These are phyloP conservation scores for Anguilla pacifica DNA, from an alignment of 2,797 vertebrate genomes.

Conservation along the genomic window DNA sequence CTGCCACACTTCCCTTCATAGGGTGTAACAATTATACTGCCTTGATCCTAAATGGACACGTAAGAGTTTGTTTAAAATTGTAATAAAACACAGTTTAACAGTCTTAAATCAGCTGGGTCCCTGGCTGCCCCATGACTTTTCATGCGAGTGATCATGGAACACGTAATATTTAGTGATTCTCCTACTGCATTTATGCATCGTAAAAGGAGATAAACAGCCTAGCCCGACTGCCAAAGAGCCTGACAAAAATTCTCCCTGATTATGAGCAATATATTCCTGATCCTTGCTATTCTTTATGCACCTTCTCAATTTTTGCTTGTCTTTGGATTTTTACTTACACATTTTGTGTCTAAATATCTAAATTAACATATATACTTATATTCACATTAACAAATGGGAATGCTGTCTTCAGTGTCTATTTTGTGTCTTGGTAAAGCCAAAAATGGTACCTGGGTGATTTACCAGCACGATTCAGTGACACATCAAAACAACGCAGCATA, in stretches of 20 bases:
- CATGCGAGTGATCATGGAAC: too few relatives aligned
- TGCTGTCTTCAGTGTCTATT: not conserved
- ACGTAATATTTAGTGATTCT: not conserved
- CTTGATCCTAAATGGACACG: not conserved
- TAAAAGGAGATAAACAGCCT: not conserved
- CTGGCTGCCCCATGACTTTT: not conserved
- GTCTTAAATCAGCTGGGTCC: not conserved
- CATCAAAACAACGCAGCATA: not conserved
- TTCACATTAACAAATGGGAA: conserved; percentile 2
- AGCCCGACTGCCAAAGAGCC: not conserved
- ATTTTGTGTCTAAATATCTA: conserved; percentile 1
- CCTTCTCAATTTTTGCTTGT: conserved; percentile 10
- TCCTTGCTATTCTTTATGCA: conserved; percentile 3
- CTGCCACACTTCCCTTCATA: conserved; percentile 1
- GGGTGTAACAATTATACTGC: not conserved
- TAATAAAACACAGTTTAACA: not conserved
- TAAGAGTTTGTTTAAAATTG: not conserved
- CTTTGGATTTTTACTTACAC: not conserved
- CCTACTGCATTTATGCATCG: not conserved
- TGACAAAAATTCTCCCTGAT: not conserved
- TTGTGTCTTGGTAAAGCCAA: not conserved
- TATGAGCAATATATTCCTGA: not conserved
- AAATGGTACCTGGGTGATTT: not conserved
- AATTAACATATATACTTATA: not conserved
- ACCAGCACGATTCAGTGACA: not conserved